phyloP scores from a whole-genome alignment of 2,113 vertebrate genomes.

The Coracopsis vasa region DNA sequence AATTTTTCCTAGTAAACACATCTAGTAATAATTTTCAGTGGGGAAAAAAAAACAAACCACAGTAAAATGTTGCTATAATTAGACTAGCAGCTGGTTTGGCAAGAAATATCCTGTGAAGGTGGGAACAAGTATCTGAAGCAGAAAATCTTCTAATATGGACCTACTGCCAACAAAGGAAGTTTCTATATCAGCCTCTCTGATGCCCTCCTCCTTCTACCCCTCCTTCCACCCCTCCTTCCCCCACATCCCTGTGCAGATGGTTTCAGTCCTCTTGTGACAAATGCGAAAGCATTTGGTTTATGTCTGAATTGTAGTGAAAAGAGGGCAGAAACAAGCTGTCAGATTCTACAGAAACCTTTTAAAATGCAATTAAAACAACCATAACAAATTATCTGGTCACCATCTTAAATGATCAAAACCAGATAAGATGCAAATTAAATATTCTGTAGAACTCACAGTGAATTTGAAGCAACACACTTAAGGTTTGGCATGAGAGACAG shows the following conservation, averaged over 20 bases:
- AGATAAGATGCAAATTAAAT: not conserved
- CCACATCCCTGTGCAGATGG: not conserved
- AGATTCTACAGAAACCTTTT: not conserved
- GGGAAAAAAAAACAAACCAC: not conserved
- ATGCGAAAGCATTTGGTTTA: not conserved
- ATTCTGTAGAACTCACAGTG: not conserved
- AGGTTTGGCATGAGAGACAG: not conserved
- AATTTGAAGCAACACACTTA: not conserved
- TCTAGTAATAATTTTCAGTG: not conserved
- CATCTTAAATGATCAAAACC: not conserved
- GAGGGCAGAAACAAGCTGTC: not conserved
- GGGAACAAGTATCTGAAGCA: not conserved
- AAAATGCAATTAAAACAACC: not conserved
- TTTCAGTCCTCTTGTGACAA: not conserved
- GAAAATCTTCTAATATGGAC: not conserved
- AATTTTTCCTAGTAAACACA: not conserved
- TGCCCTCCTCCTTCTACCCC: not conserved
- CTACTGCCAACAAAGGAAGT: not conserved
- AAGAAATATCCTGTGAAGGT: slow-evolving; percentile 11
- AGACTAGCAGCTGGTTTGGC: slow-evolving; percentile 4
- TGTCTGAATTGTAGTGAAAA: not conserved
- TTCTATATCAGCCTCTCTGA: not conserved
- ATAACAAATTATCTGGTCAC: not conserved
- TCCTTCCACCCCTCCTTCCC: not conserved
- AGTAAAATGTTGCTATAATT: not conserved